Conservation (phyloP, 2,888 invertebrate genomes). For the Pyrrhia umbra region DNA sequence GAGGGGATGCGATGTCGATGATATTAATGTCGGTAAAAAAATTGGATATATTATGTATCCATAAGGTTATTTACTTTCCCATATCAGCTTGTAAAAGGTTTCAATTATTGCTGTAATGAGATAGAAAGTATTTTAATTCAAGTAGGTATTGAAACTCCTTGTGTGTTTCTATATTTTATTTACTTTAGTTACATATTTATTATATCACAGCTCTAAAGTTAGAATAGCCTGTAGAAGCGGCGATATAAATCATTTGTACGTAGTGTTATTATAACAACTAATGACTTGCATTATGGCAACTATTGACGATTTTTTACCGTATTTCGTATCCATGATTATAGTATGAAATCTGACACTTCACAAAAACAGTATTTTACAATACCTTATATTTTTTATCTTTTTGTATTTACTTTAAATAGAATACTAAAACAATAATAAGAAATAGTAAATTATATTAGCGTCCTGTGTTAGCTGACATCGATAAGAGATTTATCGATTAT, state of each 20-base stretch:
- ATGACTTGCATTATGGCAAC: background rate
- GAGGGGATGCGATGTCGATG: constrained; percentile 66
- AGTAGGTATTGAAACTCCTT: constrained; percentile 3
- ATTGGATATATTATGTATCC: constrained; percentile 28
- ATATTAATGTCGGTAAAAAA: constrained; percentile 32
- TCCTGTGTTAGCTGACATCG: background rate
- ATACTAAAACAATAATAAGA: too few species aligned
- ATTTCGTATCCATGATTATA: too few species aligned
- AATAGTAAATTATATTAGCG: too few species aligned
- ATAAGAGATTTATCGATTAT: constrained; percentile 10
- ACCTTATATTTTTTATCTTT: too few species aligned
- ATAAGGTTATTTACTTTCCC: constrained; percentile 15
- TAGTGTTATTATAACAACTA: background rate
- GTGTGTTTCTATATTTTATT: constrained; percentile 11
- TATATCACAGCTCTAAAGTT: too few species aligned
- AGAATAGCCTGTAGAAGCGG: background rate
- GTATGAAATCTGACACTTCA: too few species aligned
- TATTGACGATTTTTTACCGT: too few species aligned
- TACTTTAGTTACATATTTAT: background rate
- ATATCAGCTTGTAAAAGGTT: background rate
- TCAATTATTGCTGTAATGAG: constrained; percentile 23
- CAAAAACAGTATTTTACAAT: too few species aligned
- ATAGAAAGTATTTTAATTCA: constrained; percentile 18
- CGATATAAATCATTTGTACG: background rate
- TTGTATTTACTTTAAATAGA: too few species aligned